Conservation (phyloP, 2,113 vertebrate species). For the Atherinomorus stipes region DNA sequence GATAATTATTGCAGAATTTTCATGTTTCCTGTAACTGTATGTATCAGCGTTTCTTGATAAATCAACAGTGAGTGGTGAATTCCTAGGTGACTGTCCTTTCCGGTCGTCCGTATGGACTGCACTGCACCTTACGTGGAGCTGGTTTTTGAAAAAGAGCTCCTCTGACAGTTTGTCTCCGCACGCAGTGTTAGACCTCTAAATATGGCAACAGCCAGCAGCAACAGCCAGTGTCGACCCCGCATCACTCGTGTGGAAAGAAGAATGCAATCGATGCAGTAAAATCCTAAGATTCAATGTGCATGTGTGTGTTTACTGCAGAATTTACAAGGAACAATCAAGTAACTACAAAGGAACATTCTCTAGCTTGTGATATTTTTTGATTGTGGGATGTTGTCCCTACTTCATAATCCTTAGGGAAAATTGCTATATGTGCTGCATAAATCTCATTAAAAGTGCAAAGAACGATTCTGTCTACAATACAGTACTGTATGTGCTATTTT, state of each 20-base stretch:
- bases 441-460: slow-evolving; percentile 2
- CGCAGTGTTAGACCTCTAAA: slow-evolving; percentile 53
- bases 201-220: slow-evolving; percentile 64
- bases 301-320: neutral
- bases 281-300: slow-evolving; percentile 20
- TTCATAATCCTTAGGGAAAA: slow-evolving; percentile 12
- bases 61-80: slow-evolving; percentile 41
- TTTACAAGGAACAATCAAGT: slow-evolving; percentile 9
- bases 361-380: neutral
- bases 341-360: neutral
- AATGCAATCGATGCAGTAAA: slow-evolving; percentile 4
- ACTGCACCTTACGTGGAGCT: slow-evolving; percentile 26
- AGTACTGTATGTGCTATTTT: slow-evolving; percentile 20
- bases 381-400: neutral
- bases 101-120: slow-evolving; percentile 50
- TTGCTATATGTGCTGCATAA: neutral
- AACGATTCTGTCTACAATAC: slow-evolving; percentile 12
- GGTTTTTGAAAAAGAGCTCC: slow-evolving; percentile 52
- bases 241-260: slow-evolving; percentile 41
- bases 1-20: slow-evolving; percentile 58
- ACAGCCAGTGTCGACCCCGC: slow-evolving; percentile 38
- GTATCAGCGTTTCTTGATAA: slow-evolving; percentile 49
- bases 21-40: slow-evolving; percentile 51
- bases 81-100: slow-evolving; percentile 46
- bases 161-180: slow-evolving; percentile 55